These are phyloP conservation scores for Semicossyphus pulcher DNA, from an alignment of 2,113 vertebrate genomes.

Conservation along the genomic window DNA sequence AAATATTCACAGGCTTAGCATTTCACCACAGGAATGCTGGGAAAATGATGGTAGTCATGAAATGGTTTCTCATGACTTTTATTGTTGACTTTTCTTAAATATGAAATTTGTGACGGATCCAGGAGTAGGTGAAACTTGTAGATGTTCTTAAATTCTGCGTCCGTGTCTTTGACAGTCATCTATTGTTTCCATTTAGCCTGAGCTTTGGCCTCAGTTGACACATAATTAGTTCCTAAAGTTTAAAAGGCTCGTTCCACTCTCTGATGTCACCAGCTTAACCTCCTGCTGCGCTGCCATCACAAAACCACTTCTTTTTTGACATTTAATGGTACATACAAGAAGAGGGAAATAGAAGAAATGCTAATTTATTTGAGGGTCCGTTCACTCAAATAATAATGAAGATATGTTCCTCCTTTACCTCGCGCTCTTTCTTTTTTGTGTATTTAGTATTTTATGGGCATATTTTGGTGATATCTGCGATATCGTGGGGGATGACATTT, in stretches of 20 bases:
- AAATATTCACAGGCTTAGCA: slow-evolving; percentile 22
- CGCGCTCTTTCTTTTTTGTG: background rate
- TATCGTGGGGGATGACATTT: no score
- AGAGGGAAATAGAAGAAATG: slow-evolving; percentile 6
- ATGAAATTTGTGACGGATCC: slow-evolving; percentile 5
- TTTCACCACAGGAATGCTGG: slow-evolving; percentile 42
- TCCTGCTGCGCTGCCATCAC: background rate
- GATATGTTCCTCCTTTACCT: background rate
- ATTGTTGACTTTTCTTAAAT: slow-evolving; percentile 14
- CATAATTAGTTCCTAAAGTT: slow-evolving; percentile 23
- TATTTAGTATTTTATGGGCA: background rate
- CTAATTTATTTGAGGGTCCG: background rate
- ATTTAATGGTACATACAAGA: slow-evolving; percentile 7
- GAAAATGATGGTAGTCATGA: slow-evolving; percentile 37
- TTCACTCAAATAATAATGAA: background rate
- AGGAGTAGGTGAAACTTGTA: background rate
- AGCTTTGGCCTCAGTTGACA: background rate
- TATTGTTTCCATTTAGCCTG: slow-evolving; percentile 27
- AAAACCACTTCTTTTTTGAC: slow-evolving; percentile 21
- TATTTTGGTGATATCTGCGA: background rate
- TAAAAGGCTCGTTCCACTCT: background rate
- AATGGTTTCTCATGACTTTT: slow-evolving; percentile 13
- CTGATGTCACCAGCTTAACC: slow-evolving; percentile 21
- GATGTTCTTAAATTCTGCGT: background rate
- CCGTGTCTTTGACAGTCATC: background rate